phyloP scores from a whole-genome alignment of 2,888 invertebrate species.

The Microctonus aethiopoides region DNA sequence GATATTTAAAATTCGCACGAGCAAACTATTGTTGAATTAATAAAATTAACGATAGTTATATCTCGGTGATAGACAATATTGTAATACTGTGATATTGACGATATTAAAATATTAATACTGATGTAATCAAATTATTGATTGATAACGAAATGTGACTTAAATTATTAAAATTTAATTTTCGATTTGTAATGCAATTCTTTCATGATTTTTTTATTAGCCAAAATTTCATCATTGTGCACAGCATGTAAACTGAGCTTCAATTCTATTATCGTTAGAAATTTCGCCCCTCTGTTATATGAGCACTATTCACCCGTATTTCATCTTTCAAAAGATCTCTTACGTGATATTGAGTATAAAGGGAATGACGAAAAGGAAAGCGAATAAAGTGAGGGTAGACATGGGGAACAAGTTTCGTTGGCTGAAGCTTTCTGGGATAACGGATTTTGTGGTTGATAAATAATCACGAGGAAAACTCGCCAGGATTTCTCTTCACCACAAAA shows the following conservation, averaged over 20 bases:
- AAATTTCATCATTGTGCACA: neutral
- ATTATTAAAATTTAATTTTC: neutral
- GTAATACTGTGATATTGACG: no score
- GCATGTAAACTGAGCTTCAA: neutral
- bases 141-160: neutral
- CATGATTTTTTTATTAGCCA: neutral
- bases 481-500: constrained; percentile 4
- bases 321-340: neutral
- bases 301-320: neutral
- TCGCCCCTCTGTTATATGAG: neutral
- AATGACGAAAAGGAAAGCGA: neutral
- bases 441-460: constrained; percentile 4
- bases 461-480: constrained; percentile 11
- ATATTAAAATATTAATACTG: no score
- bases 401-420: neutral
- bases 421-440: neutral
- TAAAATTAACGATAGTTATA: no score
- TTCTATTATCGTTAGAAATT: neutral
- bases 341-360: neutral
- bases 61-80: no score
- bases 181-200: no score
- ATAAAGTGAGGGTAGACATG: neutral
- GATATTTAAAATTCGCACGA: no score
- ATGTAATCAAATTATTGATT: neutral
- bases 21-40: no score